Conservation (phyloP, 2,797 vertebrate species). For the Arremon aurantiirostris region DNA sequence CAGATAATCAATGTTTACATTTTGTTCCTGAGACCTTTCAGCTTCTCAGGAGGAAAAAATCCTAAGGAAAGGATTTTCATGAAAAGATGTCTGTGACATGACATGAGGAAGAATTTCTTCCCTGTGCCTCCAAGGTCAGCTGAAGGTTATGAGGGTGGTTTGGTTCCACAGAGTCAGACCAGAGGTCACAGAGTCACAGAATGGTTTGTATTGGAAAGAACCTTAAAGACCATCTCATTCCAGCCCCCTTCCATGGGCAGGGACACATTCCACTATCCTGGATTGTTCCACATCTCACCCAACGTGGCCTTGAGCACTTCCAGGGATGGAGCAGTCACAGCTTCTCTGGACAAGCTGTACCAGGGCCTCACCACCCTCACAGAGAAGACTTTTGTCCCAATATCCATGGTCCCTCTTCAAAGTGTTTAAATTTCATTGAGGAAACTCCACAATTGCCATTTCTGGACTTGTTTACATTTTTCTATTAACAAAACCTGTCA, state of each 20-base stretch:
- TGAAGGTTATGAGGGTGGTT: not conserved
- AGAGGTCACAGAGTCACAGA: not conserved
- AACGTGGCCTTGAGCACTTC: fast-evolving
- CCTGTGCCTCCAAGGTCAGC: not conserved
- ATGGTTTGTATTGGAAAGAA: not conserved
- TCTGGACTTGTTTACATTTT: not conserved
- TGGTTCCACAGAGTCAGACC: not conserved
- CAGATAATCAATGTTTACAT: too few relatives aligned
- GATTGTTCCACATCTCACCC: not conserved
- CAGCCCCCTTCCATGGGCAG: not conserved
- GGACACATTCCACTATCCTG: fast-evolving
- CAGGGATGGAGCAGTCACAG: not conserved
- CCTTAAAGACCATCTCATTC: not conserved
- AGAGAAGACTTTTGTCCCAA: not conserved
- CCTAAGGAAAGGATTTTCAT: too few relatives aligned
- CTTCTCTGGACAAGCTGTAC: not conserved
- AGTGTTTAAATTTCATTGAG: not conserved
- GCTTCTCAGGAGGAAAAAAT: too few relatives aligned
- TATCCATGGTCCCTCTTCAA: not conserved
- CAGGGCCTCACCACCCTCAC: not conserved
- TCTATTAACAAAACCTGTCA: not conserved
- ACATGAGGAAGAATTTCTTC: not conserved
- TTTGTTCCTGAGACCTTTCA: too few relatives aligned
- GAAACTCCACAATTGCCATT: not conserved
- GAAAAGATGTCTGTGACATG: too few relatives aligned